Conservation (phyloP, 2,888 invertebrate genomes). For the Desoria tigrina region DNA sequence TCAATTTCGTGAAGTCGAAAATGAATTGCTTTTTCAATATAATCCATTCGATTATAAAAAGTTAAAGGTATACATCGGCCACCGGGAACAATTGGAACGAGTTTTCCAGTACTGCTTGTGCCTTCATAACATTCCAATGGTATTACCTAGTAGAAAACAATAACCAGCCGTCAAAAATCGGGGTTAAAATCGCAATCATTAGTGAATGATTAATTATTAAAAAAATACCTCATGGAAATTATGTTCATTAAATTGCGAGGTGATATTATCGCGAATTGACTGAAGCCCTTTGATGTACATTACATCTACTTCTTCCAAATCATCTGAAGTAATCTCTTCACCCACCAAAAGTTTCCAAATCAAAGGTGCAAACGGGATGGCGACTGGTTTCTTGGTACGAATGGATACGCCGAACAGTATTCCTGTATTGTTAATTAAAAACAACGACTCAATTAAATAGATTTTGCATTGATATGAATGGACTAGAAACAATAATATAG, state of each 20-base stretch:
- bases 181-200: not conserved
- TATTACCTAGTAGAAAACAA: slow-evolving; percentile 57
- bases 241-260: slow-evolving; percentile 64
- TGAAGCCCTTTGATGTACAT: slow-evolving; percentile 64
- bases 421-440: slow-evolving; percentile 55
- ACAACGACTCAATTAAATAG: not conserved
- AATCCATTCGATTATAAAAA: slow-evolving; percentile 64
- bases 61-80: slow-evolving; percentile 64
- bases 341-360: slow-evolving; percentile 67
- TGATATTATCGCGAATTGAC: slow-evolving; percentile 65
- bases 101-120: slow-evolving; percentile 64
- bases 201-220: not conserved
- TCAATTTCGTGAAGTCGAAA: slow-evolving; percentile 67
- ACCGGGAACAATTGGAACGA: slow-evolving; percentile 66
- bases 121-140: slow-evolving; percentile 67
- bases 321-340: slow-evolving; percentile 64
- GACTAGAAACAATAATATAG: too few relatives aligned
- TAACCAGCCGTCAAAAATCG: too few relatives aligned
- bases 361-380: slow-evolving; percentile 65
- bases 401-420: slow-evolving; percentile 67
- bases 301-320: slow-evolving; percentile 65
- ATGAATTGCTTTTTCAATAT: slow-evolving; percentile 64
- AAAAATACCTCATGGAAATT: slow-evolving; percentile 62
- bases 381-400: slow-evolving; percentile 67
- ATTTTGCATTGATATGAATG: not conserved